These are phyloP conservation scores for Junco hyemalis DNA, from an alignment of 2,113 vertebrate species.

Conservation along the genomic window DNA sequence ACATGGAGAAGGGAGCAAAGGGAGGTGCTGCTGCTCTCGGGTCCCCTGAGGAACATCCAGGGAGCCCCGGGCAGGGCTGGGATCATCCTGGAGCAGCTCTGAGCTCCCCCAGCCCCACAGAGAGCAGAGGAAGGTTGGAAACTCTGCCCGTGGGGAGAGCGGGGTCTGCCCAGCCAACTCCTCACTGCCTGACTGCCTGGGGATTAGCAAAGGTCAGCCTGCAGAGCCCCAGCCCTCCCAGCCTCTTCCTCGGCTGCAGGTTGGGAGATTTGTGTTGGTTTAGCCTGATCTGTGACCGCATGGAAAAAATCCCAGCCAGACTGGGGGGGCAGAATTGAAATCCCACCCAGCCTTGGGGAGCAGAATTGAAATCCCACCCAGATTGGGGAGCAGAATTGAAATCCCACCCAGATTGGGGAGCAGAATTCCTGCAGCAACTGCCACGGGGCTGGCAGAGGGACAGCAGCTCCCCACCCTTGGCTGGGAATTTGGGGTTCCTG, in stretches of 20 bases:
- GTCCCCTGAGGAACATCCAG: not conserved
- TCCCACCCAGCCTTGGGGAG: not conserved
- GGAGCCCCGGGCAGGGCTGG: not conserved
- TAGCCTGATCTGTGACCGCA: not conserved
- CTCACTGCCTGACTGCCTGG: conserved; percentile 24
- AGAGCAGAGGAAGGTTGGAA: not conserved
- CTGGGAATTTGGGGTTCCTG: not conserved
- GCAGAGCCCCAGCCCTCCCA: conserved; percentile 40
- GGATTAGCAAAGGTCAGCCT: conserved; percentile 62
- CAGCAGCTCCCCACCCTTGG: not conserved
- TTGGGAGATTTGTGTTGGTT: conserved; percentile 13
- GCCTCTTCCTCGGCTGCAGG: conserved; percentile 41
- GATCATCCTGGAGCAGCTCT: not conserved
- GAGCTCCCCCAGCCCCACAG: not conserved
- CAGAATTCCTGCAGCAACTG: conserved; percentile 38
- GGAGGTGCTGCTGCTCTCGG: not conserved
- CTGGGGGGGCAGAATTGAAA: not conserved
- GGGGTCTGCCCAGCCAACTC: conserved; percentile 18
- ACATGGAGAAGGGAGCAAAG: not conserved
- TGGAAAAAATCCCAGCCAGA: not conserved
- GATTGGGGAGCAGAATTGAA: too few relatives aligned
- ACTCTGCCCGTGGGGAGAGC: conserved; percentile 23
- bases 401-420: not conserved
- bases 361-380: not conserved
- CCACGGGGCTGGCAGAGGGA: not conserved